phyloP scores from a whole-genome alignment of 2,113 vertebrate species.

The Perca fluviatilis region DNA sequence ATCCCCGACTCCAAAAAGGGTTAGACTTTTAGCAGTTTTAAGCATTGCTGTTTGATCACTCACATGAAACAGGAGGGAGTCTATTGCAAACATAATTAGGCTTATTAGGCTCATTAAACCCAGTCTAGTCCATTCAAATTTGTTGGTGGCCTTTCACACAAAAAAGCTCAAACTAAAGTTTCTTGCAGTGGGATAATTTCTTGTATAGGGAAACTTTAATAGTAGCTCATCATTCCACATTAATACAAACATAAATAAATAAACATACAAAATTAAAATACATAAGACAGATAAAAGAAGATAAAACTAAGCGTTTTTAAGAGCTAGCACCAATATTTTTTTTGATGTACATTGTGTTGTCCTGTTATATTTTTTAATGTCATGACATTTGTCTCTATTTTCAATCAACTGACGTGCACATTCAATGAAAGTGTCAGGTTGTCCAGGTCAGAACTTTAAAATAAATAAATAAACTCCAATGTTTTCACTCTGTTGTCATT shows the following conservation, averaged over 20 bases:
- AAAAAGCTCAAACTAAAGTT: neutral
- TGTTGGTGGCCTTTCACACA: neutral
- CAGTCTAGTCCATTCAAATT: neutral
- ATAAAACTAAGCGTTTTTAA: neutral
- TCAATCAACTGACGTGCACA: neutral
- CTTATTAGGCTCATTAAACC: neutral
- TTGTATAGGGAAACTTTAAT: too few species aligned
- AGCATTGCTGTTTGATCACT: neutral
- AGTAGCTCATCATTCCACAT: neutral
- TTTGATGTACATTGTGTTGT: neutral
- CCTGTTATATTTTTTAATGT: neutral
- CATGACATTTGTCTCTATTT: neutral
- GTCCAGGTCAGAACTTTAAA: neutral
- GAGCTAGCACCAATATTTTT: neutral
- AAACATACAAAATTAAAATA: neutral
- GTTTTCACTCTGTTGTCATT: too few species aligned
- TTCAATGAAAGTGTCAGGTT: neutral
- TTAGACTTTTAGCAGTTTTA: slow-evolving; percentile 34
- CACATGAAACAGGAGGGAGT: neutral
- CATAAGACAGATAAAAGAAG: neutral
- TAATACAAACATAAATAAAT: neutral
- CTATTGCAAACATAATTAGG: neutral
- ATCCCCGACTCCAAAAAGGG: slow-evolving; percentile 24
- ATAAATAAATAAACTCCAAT: too few species aligned
- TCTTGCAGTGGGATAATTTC: neutral